A percentile compares a stretch with the other conserved stretches of the same genome.
Conservation (phyloP, 2,113 vertebrate species). For the Zosterops hypoxanthus region DNA sequence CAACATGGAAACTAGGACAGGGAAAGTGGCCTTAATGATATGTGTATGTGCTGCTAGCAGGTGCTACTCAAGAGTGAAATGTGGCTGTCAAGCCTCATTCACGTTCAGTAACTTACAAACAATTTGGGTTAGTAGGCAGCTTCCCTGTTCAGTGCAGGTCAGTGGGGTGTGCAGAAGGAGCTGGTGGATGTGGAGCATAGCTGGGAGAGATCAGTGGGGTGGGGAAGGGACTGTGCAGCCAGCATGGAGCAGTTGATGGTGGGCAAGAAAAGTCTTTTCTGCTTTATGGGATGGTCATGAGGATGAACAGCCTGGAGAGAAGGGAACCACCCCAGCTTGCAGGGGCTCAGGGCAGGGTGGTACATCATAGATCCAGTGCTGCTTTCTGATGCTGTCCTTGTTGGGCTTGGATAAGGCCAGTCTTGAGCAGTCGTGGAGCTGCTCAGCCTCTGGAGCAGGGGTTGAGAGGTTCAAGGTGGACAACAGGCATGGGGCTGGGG, state of each 20-base stretch:
- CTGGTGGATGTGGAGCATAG: background rate
- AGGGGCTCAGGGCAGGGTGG: background rate
- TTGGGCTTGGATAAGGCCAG: background rate
- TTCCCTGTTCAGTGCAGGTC: background rate
- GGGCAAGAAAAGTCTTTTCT: background rate
- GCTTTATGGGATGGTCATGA: background rate
- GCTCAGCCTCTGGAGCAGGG: background rate
- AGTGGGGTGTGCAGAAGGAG: background rate
- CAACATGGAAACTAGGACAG: background rate
- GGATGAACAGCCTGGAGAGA: background rate
- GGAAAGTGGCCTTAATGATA: background rate
- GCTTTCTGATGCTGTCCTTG: background rate
- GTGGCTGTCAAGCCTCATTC: background rate
- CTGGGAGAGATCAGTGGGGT: background rate
- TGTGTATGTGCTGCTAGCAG: background rate
- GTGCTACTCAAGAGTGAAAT: background rate
- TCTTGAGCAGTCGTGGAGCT: background rate
- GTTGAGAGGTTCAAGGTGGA: background rate
- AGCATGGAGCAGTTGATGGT: accelerated
- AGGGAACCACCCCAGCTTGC: background rate
- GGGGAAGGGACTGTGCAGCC: background rate
- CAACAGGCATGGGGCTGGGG: background rate
- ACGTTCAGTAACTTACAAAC: background rate
- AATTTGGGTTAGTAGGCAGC: background rate
- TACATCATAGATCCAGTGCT: background rate